phyloP scores from a whole-genome alignment of 2,888 invertebrate genomes.

The Petrolisthes cinctipes region DNA sequence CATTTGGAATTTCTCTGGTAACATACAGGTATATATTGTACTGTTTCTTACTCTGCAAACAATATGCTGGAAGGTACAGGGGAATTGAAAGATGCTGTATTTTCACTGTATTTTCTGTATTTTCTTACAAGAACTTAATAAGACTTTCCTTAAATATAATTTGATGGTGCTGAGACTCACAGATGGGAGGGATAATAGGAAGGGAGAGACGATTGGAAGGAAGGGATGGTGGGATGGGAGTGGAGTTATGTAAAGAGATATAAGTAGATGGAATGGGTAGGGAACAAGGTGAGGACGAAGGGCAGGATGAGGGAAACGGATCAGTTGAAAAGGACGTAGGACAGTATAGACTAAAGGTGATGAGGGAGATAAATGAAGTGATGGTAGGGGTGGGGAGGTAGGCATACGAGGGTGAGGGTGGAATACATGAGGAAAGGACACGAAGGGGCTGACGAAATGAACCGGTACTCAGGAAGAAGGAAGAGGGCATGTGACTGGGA shows the following conservation, averaged over 20 bases:
- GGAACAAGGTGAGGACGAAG: background rate
- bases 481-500: too few species aligned
- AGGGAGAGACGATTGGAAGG: background rate
- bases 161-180: background rate
- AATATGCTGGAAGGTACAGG: too few species aligned
- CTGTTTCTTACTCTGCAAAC: too few species aligned
- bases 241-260: background rate
- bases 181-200: background rate
- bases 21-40: too few species aligned
- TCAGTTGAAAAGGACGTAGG: background rate
- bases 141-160: slow-evolving; percentile 31
- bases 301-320: background rate
- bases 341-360: background rate
- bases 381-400: too few species aligned
- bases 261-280: background rate
- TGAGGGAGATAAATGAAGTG: background rate
- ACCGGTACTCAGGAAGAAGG: too few species aligned
- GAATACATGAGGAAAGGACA: too few species aligned
- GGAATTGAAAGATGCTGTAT: background rate
- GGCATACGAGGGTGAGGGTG: too few species aligned
- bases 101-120: slow-evolving; percentile 33
- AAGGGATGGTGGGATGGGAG: background rate
- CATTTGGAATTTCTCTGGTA: too few species aligned
- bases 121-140: slow-evolving; percentile 46
- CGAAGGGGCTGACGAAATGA: too few species aligned